A percentile compares a stretch with the other conserved stretches of the same genome.
phyloP scores from a whole-genome alignment of 2,113 vertebrate species.

The Rhea americana region DNA sequence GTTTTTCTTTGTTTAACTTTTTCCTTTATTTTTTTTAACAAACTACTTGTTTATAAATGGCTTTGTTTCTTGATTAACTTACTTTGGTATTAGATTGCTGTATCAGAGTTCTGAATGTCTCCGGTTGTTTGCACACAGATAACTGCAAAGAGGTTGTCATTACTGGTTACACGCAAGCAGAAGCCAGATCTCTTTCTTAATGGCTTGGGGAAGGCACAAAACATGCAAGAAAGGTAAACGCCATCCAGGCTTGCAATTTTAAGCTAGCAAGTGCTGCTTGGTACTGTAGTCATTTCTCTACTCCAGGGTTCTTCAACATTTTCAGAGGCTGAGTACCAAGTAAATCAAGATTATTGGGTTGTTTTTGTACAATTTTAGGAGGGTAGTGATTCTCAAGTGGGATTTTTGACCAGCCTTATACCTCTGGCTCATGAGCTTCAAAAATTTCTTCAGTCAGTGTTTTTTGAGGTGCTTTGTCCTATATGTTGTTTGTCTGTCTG shows the following conservation, averaged over 20 bases:
- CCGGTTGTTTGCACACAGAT: conserved; percentile 93
- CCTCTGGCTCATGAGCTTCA: conserved; percentile 62
- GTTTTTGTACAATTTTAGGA: conserved; percentile 49
- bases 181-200: conserved; percentile 93
- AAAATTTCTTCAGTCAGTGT: conserved; percentile 63
- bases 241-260: conserved; percentile 81
- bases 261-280: conserved; percentile 77
- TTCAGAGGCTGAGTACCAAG: conserved; percentile 72
- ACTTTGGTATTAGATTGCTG: conserved; percentile 71
- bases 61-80: conserved; percentile 75
- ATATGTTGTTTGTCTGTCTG: conserved; percentile 75
- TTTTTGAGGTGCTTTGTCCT: conserved; percentile 77
- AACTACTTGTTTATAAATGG: conserved; percentile 65
- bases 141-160: conserved; percentile 96
- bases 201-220: conserved; percentile 85
- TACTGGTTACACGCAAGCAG: conserved; percentile 93
- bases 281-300: conserved; percentile 65
- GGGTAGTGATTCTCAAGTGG: conserved; percentile 33
- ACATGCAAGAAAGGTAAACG: conserved; percentile 87
- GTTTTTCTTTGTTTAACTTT: conserved; percentile 70
- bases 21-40: conserved; percentile 49
- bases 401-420: conserved; percentile 76
- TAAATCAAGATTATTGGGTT: conserved; percentile 49
- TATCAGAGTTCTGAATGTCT: conserved; percentile 86
- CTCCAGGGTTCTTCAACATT: conserved; percentile 72